Base-by-base conservation (phyloP, 2,888 invertebrate genomes). In the Adela reaumurella region DNA sequence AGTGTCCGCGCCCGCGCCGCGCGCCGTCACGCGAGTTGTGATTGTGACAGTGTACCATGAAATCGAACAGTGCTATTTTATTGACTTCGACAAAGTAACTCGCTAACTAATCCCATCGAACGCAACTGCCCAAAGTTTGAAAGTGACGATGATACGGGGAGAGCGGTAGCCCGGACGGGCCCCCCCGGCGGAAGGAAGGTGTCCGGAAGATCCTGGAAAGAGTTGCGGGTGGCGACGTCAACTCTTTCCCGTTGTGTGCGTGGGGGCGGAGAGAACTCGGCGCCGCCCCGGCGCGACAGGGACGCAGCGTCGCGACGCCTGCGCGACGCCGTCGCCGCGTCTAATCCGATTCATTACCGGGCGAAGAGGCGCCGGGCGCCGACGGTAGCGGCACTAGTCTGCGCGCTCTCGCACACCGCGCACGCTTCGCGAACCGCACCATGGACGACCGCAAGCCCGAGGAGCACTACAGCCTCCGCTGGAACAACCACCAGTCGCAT, bases 401-500 rank as follows among this genome's bases (percentile, higher is more conserved):
- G 48, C 58, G 54, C 52, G 57, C 53, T 56, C 55, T 54, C 52
- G 49, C 54, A 52, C 55, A 52, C 48, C 11, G 45, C 49, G 62
- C 62, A 61, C 59, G 59, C 54, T 51, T n/a, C n/a, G n/a, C n/a
- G n/a, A n/a, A n/a, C n/a, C 59, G 56, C 42, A 46, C 45, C 43
- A 41, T 46, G 46, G 43, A 35, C 19, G 49, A 63, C 66, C 62
- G 63, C 62, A 62, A 35, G 14, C 64, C 67, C 46, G 79, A 90
- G 74, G 91, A 92, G 67, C 92, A 93, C 72, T 94, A 93, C 77
- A 93, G 92, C 67, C 83, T 94, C 63, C 86, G 92, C 73, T 95
- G 94, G 94, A 93, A 93, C 82, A 94, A 94, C 81, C 94, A 94
- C 81, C 92, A 92, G 69, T 86, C 86, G 58, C 92, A 94, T 71